phyloP scores from a whole-genome alignment of 2,888 invertebrate genomes.

The Protonemura montana region DNA sequence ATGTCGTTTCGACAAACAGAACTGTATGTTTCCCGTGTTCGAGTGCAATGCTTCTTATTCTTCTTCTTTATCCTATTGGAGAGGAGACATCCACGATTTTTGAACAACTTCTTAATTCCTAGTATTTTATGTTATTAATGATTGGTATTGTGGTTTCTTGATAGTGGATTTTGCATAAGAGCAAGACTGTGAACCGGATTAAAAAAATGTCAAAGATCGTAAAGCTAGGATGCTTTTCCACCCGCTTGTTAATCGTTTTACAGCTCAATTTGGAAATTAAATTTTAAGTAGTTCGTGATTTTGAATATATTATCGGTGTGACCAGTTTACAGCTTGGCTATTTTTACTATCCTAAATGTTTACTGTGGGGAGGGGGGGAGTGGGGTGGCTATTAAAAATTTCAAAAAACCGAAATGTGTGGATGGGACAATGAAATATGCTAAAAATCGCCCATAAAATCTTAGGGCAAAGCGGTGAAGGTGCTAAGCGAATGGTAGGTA shows the following conservation, averaged over 20 bases:
- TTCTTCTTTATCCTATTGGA: background rate
- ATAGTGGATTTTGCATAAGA: background rate
- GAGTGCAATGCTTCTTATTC: background rate
- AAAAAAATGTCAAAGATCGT: constrained; percentile 26
- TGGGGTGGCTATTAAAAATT: constrained; percentile 36
- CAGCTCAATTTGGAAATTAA: constrained; percentile 9
- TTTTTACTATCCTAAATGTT: background rate
- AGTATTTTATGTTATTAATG: background rate
- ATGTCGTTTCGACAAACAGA: background rate
- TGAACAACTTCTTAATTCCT: background rate
- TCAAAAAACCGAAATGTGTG: constrained; percentile 22
- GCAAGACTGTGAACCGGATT: background rate
- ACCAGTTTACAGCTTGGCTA: background rate
- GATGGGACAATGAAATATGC: constrained; percentile 27
- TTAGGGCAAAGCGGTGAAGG: background rate
- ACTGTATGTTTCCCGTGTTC: background rate
- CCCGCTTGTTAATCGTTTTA: background rate
- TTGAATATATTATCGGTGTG: background rate
- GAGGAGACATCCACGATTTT: constrained; percentile 8
- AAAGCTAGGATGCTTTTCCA: background rate
- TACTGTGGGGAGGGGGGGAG: no score
- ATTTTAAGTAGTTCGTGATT: background rate
- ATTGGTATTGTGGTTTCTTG: background rate
- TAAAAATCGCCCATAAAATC: constrained; percentile 24
- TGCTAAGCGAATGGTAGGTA: background rate